phyloP scores from a whole-genome alignment of 2,797 vertebrate genomes.

The Mus caroli region DNA sequence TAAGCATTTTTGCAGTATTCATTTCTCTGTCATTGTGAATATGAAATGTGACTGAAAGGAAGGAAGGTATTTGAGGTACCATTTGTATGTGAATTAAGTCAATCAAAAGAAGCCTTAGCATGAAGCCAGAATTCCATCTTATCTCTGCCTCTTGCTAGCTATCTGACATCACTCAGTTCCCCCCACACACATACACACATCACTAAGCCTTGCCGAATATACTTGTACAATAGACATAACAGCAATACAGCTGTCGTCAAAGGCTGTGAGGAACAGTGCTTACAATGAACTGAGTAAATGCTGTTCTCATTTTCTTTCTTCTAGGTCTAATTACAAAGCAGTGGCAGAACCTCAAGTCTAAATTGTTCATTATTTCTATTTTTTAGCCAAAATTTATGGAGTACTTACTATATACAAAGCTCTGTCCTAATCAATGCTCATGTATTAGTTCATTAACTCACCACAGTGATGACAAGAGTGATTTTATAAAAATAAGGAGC shows the following conservation, averaged over 20 bases:
- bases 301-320: constrained; percentile 13
- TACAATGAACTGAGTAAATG: background rate
- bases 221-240: background rate
- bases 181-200: background rate
- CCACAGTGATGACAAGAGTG: background rate
- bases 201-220: background rate
- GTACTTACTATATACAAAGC: background rate
- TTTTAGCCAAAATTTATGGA: background rate
- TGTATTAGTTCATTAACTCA: background rate
- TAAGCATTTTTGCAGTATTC: background rate
- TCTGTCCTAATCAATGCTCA: background rate
- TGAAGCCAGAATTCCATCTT: background rate
- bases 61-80: background rate
- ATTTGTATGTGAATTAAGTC: background rate
- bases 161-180: background rate
- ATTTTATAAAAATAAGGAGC: background rate
- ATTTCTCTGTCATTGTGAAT: background rate
- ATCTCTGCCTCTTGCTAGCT: background rate
- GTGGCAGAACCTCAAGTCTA: background rate
- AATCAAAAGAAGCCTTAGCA: background rate
- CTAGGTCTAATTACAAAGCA: constrained; percentile 21
- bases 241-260: background rate
- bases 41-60: background rate
- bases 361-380: background rate
- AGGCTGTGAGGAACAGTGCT: constrained; percentile 20